Evolutionary conservation across 2,113 vertebrate genomes (phyloP), one percentile per base, ranked within the genome.

Genomic region (Tapirus terrestris): DNA sequence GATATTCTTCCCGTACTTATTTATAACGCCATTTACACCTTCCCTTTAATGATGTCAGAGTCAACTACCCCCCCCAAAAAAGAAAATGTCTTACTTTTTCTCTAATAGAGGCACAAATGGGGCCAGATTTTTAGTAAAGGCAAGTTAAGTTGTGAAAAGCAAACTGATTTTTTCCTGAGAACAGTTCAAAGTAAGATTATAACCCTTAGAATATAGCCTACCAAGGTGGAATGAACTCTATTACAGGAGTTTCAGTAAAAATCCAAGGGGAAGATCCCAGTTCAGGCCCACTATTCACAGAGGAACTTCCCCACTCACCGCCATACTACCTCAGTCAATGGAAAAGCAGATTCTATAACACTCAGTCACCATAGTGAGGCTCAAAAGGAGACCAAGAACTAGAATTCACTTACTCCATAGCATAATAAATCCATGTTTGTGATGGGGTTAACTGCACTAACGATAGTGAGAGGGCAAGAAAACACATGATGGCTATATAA

Each of bases 201-300:
- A 39, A 72, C 5, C 27, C 81, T 6, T 21, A 18, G 2, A 58
- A 23, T 73, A 27, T 20, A 1, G 58, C 13, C 29, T 20, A 77
- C 1, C 13, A 53, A 83, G 3, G 8, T 53, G 5, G 4, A 76
- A 95, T 60, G 36, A 60, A 36, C 16, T 17, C 18, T 48, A n/a
- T 11, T 39, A 18, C 16, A 21, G 2, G 36, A 75, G 21, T 81
- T 75, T 91, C 25, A 75, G 23, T 91, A 68, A 81, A 96, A 96
- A 53, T 76, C 39, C 20, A n/a, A 39, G 11, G 31, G 48, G 2
- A 56, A 5, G 0, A 43, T 63, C 14, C n/a, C 18, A 68, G 11
- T 43, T 87, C 48, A 68, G 8, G 17, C 43, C 23, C 9, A 51
- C 11, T 17, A 23, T 75, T 82, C 60, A 68, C 9, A 68, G 20